Conservation (phyloP, 2,888 invertebrate species). For the Calliphora vomitoria region DNA sequence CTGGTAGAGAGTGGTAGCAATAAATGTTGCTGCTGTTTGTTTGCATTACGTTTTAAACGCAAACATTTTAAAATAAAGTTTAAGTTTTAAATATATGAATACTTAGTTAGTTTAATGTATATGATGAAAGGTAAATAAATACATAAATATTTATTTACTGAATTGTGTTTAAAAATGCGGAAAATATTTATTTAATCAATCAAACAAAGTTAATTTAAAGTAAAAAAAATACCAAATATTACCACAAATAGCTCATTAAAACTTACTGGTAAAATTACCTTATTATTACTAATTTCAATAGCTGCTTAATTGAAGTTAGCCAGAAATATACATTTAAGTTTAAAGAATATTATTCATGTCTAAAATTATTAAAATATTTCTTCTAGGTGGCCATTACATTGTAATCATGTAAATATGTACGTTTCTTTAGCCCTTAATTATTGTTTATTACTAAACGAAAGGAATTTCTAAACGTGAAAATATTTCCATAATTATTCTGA, state of each 20-base stretch:
- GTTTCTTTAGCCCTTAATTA: background rate
- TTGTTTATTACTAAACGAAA: background rate
- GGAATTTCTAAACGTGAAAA: background rate
- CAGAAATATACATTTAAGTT: too few species aligned
- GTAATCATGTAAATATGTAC: background rate
- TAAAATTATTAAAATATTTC: too few species aligned
- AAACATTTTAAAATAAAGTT: conserved; percentile 44
- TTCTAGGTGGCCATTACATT: background rate
- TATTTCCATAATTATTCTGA: background rate
- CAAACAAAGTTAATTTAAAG: background rate
- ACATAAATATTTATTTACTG: conserved; percentile 18
- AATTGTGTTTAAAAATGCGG: conserved; percentile 55
- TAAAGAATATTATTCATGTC: too few species aligned
- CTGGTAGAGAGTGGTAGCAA: conserved; percentile 46
- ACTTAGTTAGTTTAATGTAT: conserved; percentile 4
- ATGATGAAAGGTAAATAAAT: conserved; percentile 1
- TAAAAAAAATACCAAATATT: background rate
- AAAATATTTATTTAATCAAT: conserved; percentile 54
- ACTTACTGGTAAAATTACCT: too few species aligned
- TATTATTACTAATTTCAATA: too few species aligned
- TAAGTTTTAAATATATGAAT: background rate
- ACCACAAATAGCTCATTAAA: too few species aligned
- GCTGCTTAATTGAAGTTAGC: too few species aligned
- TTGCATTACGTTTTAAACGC: conserved; percentile 39
- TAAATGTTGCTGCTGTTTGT: conserved; percentile 3